Conservation (phyloP, 1,140 invertebrate genomes). For the Plectus sambesii region DNA sequence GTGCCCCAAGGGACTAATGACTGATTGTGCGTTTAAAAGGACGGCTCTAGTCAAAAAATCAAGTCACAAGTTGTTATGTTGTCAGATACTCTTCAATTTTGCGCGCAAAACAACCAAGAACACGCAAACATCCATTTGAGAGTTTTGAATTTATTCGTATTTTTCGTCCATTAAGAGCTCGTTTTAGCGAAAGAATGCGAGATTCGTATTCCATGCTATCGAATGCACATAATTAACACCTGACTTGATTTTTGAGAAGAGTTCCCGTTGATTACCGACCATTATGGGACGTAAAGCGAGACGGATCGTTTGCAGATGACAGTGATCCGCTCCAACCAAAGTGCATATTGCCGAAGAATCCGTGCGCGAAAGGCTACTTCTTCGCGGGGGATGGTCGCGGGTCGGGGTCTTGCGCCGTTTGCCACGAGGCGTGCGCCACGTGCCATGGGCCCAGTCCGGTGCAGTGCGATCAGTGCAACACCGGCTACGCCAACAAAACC, state of each 20-base stretch:
- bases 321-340: constrained; percentile 35
- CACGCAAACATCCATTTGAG: background rate
- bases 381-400: constrained; percentile 25
- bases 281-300: too few relatives aligned
- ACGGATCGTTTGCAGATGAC: constrained; percentile 28
- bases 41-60: too few relatives aligned
- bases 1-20: constrained; percentile 34
- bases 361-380: constrained; percentile 36
- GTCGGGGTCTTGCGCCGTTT: too few relatives aligned
- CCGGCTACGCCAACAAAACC: constrained; percentile 33
- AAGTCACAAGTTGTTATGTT: too few relatives aligned
- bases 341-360: constrained; percentile 35
- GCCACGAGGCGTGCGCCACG: constrained; percentile 36
- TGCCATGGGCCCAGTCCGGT: constrained; percentile 41
- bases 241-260: too few relatives aligned
- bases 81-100: background rate
- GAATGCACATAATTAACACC: too few relatives aligned
- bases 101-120: background rate
- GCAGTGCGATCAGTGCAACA: constrained; percentile 34
- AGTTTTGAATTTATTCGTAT: constrained; percentile 1
- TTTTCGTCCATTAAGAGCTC: too few relatives aligned
- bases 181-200: too few relatives aligned
- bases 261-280: too few relatives aligned
- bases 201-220: too few relatives aligned
- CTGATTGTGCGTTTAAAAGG: constrained; percentile 43